Evolutionary conservation across 2,888 invertebrate genomes (phyloP).

Genomic region (Pteria penguin): DNA sequence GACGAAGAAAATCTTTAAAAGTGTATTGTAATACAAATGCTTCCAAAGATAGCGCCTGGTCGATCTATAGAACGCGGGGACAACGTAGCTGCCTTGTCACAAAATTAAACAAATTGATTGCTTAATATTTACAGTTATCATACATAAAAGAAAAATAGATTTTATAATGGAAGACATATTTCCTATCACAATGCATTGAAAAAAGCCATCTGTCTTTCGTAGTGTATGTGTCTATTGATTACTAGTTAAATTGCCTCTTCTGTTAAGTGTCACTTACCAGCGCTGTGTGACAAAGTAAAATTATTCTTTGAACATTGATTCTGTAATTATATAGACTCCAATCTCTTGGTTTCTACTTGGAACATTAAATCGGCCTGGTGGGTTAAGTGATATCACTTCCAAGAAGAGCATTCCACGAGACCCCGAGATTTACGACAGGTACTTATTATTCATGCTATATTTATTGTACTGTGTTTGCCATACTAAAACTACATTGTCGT

Average conservation of each 20-base stretch:
- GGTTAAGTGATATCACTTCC: neutral
- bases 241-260: slow-evolving; percentile 1
- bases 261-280: neutral
- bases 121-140: neutral
- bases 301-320: neutral
- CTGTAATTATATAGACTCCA: neutral
- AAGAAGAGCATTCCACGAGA: neutral
- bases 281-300: slow-evolving; percentile 5
- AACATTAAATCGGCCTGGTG: neutral
- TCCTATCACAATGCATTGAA: neutral
- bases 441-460: too few species aligned
- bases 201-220: neutral
- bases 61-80: neutral
- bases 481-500: too few species aligned
- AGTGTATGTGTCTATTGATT: neutral
- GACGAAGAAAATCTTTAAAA: neutral
- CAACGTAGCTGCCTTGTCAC: neutral
- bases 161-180: neutral
- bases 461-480: too few species aligned
- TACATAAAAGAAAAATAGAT: neutral
- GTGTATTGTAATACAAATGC: neutral
- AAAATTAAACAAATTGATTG: neutral
- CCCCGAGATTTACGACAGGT: too few species aligned
- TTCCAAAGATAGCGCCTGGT: neutral
- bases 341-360: neutral